Conservation (phyloP, 1,140 invertebrate species). For the Cyclina sinensis region DNA sequence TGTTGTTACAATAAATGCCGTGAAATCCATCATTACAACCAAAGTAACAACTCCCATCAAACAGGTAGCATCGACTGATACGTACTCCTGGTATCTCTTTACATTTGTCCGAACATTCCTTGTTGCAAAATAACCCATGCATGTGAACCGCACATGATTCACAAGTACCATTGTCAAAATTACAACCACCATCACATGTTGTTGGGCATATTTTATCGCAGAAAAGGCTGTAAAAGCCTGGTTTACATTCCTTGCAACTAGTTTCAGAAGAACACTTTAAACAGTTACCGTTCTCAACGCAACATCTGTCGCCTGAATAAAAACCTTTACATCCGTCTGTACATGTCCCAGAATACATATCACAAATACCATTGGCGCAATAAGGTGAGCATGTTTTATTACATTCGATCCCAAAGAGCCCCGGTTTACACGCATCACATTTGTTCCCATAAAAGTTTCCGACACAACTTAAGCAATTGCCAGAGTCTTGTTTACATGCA, state of each 20-base stretch:
- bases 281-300: not conserved
- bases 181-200: not conserved
- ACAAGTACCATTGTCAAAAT: not conserved
- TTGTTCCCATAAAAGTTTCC: no score
- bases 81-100: not conserved
- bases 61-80: not conserved
- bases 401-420: not conserved
- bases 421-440: not conserved
- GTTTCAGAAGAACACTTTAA: not conserved
- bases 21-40: not conserved
- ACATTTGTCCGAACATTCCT: not conserved
- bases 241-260: not conserved
- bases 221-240: not conserved
- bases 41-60: not conserved
- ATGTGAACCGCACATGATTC: not conserved
- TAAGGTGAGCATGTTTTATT: not conserved
- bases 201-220: not conserved
- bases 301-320: slow-evolving; percentile 32
- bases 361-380: not conserved
- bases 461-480: no score
- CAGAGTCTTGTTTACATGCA: no score
- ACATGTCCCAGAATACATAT: not conserved
- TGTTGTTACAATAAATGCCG: not conserved
- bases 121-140: not conserved
- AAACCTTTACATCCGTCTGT: not conserved